A percentile compares a stretch with the other conserved stretches of the same genome.
phyloP scores from a whole-genome alignment of 2,888 invertebrate genomes.

The Limenitis camilla region DNA sequence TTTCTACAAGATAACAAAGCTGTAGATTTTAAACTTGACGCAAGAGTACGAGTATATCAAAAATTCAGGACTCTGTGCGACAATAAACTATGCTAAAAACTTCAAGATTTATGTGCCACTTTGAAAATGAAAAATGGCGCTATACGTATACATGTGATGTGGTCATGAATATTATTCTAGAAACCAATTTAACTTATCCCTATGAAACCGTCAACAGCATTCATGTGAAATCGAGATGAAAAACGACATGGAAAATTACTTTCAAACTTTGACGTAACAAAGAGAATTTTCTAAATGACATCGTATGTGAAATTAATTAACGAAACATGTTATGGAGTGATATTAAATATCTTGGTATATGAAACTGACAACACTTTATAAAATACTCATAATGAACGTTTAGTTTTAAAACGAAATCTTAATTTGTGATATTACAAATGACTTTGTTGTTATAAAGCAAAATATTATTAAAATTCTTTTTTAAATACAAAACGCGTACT shows the following conservation, averaged over 20 bases:
- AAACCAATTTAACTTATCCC: conserved; percentile 6
- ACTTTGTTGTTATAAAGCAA: too few relatives aligned
- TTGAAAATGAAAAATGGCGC: conserved; percentile 12
- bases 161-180: conserved; percentile 1
- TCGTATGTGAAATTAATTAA: conserved; percentile 2
- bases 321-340: not conserved
- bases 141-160: conserved; percentile 1
- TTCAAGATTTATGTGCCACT: conserved; percentile 24
- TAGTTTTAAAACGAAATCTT: too few relatives aligned
- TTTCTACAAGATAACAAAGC: conserved; percentile 13
- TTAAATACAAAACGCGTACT: too few relatives aligned
- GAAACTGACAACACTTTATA: too few relatives aligned
- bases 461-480: too few relatives aligned
- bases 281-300: not conserved
- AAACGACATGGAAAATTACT: conserved; percentile 1
- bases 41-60: conserved; percentile 18
- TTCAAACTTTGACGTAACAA: not conserved
- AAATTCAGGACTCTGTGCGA: conserved; percentile 22
- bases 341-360: not conserved
- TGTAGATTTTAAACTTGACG: conserved; percentile 19
- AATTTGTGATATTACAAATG: too few relatives aligned
- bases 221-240: not conserved
- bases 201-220: conserved; percentile 4
- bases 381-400: too few relatives aligned
- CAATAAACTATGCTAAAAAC: conserved; percentile 25